Base-by-base conservation (phyloP, 2,797 vertebrate species). In the Macrochelys suwanniensis region DNA sequence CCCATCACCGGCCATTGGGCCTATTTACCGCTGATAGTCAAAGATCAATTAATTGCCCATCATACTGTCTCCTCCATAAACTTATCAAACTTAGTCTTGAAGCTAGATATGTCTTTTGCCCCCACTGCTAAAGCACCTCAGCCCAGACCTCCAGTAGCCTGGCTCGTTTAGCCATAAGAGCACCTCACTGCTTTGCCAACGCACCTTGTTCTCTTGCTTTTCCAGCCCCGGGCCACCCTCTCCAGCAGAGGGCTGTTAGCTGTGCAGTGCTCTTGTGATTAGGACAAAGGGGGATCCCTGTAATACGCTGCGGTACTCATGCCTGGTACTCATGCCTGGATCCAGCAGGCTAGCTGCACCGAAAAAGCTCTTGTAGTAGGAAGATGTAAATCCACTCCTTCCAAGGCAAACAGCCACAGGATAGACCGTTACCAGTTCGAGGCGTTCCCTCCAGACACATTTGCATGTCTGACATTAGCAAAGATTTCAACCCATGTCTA, bases 371-470 rank as follows among this genome's bases (percentile, higher is more conserved):
- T 85, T 82, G 3, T 71, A 78, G 17, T 45, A 65, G 49, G 15
- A 10, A 4, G 1, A 0, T 21, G 47, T 57, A 23, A 31, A 81
- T 93, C 49, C 79, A 17, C 71, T 71, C 10, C 2, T 42, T 65
- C 17, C 15, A 94, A 93, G 94, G 88, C 78, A 23, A 57, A 90
- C 26, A 59, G 57, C 28, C 57, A 71, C 3, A 80, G 78, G 42
- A 54, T 23, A 59, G 57, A 11, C 1, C 50, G 11, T 2, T 87
- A 45, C 1, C 1, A 37, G 4, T 4, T 49, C 1, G 15, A 31
- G 13, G n/a, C 3, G 10, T 93, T 94, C n/a, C 15, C 83, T 57
- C 13, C 31, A 47, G 77, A 54, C 92, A 50, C 83, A 82, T 82
- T 85, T 84, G 50, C 6, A 84, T 2, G 7, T 82, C 49, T 3